Base-by-base conservation (phyloP, 2,113 vertebrate genomes). In the Argyrosomus japonicus region DNA sequence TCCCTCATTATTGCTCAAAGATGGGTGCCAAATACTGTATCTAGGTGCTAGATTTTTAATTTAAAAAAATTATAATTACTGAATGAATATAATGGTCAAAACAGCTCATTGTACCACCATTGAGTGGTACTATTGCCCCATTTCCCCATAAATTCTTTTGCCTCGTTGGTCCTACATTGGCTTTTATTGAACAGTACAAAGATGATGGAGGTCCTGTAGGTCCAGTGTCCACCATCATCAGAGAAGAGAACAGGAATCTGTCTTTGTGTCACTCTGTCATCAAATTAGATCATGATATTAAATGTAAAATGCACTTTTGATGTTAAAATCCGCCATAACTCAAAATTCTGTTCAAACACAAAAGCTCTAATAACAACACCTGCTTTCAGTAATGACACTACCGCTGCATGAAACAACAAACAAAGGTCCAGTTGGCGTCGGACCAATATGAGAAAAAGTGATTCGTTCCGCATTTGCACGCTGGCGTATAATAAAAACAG, bases 391-490 rank as follows among this genome's bases (percentile, higher is more conserved):
- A 68, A n/a, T 27, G 36, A 45, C 25, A 19, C 10, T 1, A 0
- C 9, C 21, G 9, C 15, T 14, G 6, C 27, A 25, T 17, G 27
- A 77, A 45, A n/a, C 7, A 36, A 68, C 63, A 74, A 68, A 61
- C 54, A 27, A 19, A 21, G 50, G 75, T 61, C 36, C 67, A 53
- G 61, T 23, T 6, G 23, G 70, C 17, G 45, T 72, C 65, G 25
- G 3, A 36, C 10, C 67, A 23, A 71, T 25, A 54, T 65, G 32
- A 48, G 48, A 56, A 36, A 57, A 40, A 27, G 19, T 7, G 32
- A 74, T 56, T 83, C 5, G 40, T 63, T 85, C 62, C 75, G 76
- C 45, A 27, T 53, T 75, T 29, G 6, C 60, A 27, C 5, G 25
- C n/a, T n/a, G 27, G 29, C 23, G 6, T 40, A 40, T 40, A 19